Evolutionary conservation across 2,888 invertebrate genomes (phyloP), one percentile per base, ranked within the genome.

Genomic region (Carterocephalus palaemon): DNA sequence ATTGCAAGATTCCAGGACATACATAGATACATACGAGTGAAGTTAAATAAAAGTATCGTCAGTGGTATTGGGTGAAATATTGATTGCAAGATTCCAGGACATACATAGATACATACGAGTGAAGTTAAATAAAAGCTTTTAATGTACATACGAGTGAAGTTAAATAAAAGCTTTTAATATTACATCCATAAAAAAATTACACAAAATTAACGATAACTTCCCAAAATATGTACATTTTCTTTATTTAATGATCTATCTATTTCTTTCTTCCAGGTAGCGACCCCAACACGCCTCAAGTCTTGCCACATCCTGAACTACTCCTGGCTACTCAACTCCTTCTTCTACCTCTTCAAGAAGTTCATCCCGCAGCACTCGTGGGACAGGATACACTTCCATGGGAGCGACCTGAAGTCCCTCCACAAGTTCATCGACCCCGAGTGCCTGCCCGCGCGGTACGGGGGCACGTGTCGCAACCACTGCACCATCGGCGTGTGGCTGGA

Each of bases 251-350:
- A 8, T 10, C 4, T 9, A 17, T n/a, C n/a, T n/a, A n/a, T n/a
- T n/a, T n/a, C n/a, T n/a, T n/a, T n/a, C n/a, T n/a, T 80, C 2
- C 66, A 92, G 92, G 82, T 90, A 0, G 89, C 92, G 7, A 89
- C 91, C 56, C 93, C 94, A 0, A 86, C 90, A 57, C 90, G 91
- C 23, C 80, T 91, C 0, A 83, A 89, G 17, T 88, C 90, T 0
- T 88, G 93, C 37, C 95, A 95, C 75, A 89, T 95, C 48, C 88
- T 94, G 19, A 91, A 94, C 73, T 93, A 94, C 71, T 92, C 93
- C 10, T 94, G 94, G 93, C 80, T 93, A 1, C 91, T 95, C 57
- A 93, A 92, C 70, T 89, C 92, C 1, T 90, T 93, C 53, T 92
- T 91, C 66, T 91, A 91, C 49, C 85, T 94, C 19, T 94, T 95